Conservation (phyloP, 2,797 vertebrate species). For the Fratercula arctica region DNA sequence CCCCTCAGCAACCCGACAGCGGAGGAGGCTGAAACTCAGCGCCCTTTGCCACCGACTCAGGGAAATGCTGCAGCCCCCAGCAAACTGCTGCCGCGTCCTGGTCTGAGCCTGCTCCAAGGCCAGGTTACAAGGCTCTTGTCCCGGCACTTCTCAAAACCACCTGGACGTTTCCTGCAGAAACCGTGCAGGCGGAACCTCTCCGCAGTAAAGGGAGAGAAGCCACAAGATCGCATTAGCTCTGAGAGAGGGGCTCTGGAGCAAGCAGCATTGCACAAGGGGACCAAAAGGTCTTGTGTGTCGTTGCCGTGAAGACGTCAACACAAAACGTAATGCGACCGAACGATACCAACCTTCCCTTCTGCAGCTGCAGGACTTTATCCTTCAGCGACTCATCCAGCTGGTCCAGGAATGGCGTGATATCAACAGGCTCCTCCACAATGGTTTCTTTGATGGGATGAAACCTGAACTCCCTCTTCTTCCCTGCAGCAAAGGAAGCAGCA, state of each 20-base stretch:
- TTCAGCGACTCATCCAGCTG: slow-evolving; percentile 92
- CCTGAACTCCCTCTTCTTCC: slow-evolving; percentile 94
- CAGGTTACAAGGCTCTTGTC: background rate
- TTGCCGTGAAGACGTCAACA: background rate
- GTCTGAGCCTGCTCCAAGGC: background rate
- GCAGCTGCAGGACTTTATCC: slow-evolving; percentile 92
- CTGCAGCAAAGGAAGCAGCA: slow-evolving; percentile 22
- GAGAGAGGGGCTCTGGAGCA: background rate
- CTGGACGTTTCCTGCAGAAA: background rate
- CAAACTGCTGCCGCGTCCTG: background rate
- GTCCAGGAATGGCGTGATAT: slow-evolving; percentile 93
- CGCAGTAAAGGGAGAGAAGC: background rate
- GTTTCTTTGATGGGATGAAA: slow-evolving; percentile 96
- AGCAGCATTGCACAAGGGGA: background rate
- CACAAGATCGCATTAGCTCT: fast-evolving
- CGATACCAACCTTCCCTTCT: slow-evolving; percentile 88
- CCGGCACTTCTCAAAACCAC: background rate
- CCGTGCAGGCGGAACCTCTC: background rate
- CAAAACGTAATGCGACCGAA: fast-evolving
- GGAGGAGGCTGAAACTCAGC: background rate
- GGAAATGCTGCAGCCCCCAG: background rate
- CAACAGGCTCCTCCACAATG: slow-evolving; percentile 90
- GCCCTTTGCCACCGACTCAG: background rate
- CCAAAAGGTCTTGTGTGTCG: fast-evolving
- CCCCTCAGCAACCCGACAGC: fast-evolving